Base-by-base conservation (phyloP, 2,888 invertebrate species). In the Philopedon plagiatum region DNA sequence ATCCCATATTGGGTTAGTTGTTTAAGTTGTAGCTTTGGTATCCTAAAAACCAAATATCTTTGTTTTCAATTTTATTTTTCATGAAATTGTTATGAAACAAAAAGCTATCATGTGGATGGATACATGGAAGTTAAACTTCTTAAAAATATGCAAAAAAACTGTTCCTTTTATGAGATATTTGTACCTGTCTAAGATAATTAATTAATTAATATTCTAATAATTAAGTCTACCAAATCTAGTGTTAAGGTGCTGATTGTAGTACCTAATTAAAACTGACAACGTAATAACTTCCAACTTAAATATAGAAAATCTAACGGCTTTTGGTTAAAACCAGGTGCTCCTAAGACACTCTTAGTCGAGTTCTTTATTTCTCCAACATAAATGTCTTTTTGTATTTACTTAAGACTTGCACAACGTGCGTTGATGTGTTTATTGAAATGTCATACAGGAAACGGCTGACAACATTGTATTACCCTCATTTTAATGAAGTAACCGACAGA, bases 361-460 rank as follows among this genome's bases (percentile, higher is more conserved):
- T 54, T 18, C 51, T 32, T 54, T 54, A 29, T 54, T 29, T 29
- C 3, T 11, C 21, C 44, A 11, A 21, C 44, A 46, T 54, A 13
- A 54, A 32, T 54, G 51, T 54, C n/a, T 54, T 54, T 54, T 54
- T 29, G 29, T 54, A 29, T 18, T 15, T 18, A 54, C 29, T 54
- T 54, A 29, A 54, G 18, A 54, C 15, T 15, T 54, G 32, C 51
- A 26, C 9, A 15, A 29, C 13, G 15, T 32, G 9, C 7, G 61
- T 15, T 44, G 32, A 61, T 44, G 32, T 61, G 46, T 61, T 61
- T 61, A 46, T 61, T 61, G 41, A 60, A 60, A 39, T 19, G 26
- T 60, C 15, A 21, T 13, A 32, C 61, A 18, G 61, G 61, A 61
- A 61, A 29, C 46, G 46, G 51, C 51, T 29, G 51, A 54, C 29